These are phyloP conservation scores for Dendrocincla fuliginosa DNA, from an alignment of 2,797 vertebrate genomes.

Conservation along the genomic window DNA sequence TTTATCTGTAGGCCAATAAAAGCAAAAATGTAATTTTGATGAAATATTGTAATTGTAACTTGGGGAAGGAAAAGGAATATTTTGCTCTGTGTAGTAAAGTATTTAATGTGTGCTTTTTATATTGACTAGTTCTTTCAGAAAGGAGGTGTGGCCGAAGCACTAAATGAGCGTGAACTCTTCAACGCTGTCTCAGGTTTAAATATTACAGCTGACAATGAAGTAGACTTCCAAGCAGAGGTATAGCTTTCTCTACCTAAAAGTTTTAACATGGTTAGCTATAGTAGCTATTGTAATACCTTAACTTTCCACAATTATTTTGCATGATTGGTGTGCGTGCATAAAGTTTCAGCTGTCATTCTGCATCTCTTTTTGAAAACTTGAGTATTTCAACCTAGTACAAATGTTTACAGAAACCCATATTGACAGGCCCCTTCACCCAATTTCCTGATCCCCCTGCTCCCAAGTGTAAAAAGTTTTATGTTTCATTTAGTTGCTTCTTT, in stretches of 20 bases:
- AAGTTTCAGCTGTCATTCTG: not conserved
- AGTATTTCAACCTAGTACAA: not conserved
- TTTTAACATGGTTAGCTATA: not conserved
- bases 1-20: not conserved
- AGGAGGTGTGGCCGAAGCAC: conserved; percentile 85
- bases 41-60: not conserved
- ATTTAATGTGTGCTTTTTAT: not conserved
- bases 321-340: not conserved
- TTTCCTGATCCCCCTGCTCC: not conserved
- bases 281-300: not conserved
- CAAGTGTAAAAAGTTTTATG: not conserved
- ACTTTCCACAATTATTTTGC: not conserved
- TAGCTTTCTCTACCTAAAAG: not conserved
- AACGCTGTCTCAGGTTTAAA: conserved; percentile 88
- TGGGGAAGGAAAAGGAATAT: not conserved
- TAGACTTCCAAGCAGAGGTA: conserved; percentile 91
- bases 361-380: not conserved
- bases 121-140: conserved; percentile 91
- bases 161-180: conserved; percentile 89
- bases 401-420: not conserved
- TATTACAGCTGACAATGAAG: conserved; percentile 86
- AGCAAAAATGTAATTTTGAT: not conserved
- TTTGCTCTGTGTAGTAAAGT: not conserved
- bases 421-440: not conserved
- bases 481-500: not conserved